Evolutionary conservation across 2,888 invertebrate species (phyloP), one percentile per base, ranked within the genome.

Genomic region (Slavum lentiscoides): DNA sequence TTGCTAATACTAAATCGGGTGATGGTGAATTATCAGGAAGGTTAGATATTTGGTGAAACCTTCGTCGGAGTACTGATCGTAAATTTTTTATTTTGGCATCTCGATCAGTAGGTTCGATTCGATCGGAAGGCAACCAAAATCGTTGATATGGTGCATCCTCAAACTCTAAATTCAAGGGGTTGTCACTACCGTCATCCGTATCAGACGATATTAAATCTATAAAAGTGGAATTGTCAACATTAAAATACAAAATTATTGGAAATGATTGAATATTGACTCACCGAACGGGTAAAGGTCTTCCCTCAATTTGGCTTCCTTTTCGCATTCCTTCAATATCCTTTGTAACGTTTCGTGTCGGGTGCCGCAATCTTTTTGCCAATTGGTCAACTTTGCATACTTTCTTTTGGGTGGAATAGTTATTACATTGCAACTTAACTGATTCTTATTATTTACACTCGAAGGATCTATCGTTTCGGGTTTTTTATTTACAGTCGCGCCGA

Each of bases 271-370:
- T 19, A n/a, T 67, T 67, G 7, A 15, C 84, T 84, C 83, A 86
- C 87, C 86, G 84, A 86, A 84, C 74, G 86, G 86, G 83, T 85
- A 86, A 67, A 86, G 84, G 84, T 87, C 86, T 72, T 83, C 84
- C 66, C 83, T 84, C 53, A 84, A 83, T 72, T 85, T 85, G 69
- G 82, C 83, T 68, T 84, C 82, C 21, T 84, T 82, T 61, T 84
- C 83, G 55, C 84, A 84, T 85, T 86, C 82, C 85, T 84, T 83
- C 68, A 88, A 87, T 89, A 90, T 90, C 89, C 90, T 89, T 84
- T 90, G 90, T 77, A 90, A 84, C 0, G 89, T 88, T 85, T 90
- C 90, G 83, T 90, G 90, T 67, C 84, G 83, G 21, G 84, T 83
- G 59, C 84, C 84, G 66, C 83, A 82, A 82, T 84, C 84, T 69